These are phyloP conservation scores for Neostethus bicornis DNA, from an alignment of 2,797 vertebrate species.

Conservation along the genomic window DNA sequence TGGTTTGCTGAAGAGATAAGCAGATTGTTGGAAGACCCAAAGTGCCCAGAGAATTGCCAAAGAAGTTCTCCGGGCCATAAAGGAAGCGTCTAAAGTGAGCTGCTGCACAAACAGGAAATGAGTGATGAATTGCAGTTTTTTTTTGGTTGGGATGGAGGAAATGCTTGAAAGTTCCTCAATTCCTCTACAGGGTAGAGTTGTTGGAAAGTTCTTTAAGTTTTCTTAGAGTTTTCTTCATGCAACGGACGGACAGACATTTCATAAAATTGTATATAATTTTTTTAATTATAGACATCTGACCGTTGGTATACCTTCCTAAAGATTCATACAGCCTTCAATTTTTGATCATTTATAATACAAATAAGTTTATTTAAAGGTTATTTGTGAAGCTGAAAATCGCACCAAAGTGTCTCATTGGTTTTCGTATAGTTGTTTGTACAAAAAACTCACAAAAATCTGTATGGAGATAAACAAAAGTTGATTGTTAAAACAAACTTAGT, in stretches of 20 bases:
- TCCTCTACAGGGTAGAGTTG: conserved; percentile 42
- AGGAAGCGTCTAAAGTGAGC: conserved; percentile 71
- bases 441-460: no score
- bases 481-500: no score
- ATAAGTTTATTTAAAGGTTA: no score
- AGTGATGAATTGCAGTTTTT: conserved; percentile 67
- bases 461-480: no score
- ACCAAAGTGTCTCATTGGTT: no score
- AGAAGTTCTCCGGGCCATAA: conserved; percentile 65
- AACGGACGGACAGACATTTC: conserved; percentile 7
- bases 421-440: no score
- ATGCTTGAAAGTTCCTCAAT: conserved; percentile 49
- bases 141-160: conserved; percentile 54
- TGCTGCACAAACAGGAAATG: conserved; percentile 68
- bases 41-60: conserved; percentile 37
- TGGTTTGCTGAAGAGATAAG: conserved; percentile 65
- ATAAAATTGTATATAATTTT: no score
- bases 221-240: conserved; percentile 11
- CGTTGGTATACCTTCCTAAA: no score
- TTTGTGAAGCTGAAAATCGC: no score
- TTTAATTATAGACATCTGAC: no score
- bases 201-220: conserved; percentile 45
- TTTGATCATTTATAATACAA: no score
- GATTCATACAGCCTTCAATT: no score
- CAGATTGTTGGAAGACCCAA: conserved; percentile 48